These are phyloP conservation scores for Perccottus glenii DNA, from an alignment of 2,113 vertebrate species.

Conservation along the genomic window DNA sequence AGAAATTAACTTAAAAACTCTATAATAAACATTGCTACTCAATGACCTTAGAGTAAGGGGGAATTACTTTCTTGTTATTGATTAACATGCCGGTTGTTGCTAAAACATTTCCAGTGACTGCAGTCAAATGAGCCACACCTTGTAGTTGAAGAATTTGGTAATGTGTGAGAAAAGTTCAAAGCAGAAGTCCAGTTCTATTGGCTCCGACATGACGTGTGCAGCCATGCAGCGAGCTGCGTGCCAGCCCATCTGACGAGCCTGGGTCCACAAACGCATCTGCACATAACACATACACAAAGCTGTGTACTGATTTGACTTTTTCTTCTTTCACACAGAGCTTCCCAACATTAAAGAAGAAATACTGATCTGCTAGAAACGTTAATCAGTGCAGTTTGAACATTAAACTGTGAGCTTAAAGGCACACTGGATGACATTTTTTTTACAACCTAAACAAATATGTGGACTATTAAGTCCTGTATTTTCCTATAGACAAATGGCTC, in stretches of 20 bases:
- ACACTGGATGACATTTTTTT: not conserved
- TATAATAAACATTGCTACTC: not conserved
- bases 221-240: slow-evolving; percentile 90
- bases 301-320: not conserved
- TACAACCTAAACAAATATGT: not conserved
- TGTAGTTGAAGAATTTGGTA: slow-evolving; percentile 97
- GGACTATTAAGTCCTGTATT: too few relatives aligned
- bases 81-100: slow-evolving; percentile 27
- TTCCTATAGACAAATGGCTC: too few relatives aligned
- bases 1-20: not conserved
- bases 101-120: not conserved
- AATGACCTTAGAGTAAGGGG: slow-evolving; percentile 9
- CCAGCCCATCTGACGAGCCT: slow-evolving; percentile 98
- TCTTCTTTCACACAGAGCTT: not conserved
- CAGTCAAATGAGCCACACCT: slow-evolving; percentile 76
- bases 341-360: not conserved
- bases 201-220: slow-evolving; percentile 77
- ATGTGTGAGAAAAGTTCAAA: slow-evolving; percentile 97
- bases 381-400: not conserved
- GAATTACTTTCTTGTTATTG: slow-evolving; percentile 10
- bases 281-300: slow-evolving; percentile 8
- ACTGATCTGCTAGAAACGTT: not conserved
- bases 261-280: slow-evolving; percentile 98
- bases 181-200: slow-evolving; percentile 92
- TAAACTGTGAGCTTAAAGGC: not conserved